Conservation (phyloP, 2,888 invertebrate species). For the Trachelus stipa region DNA sequence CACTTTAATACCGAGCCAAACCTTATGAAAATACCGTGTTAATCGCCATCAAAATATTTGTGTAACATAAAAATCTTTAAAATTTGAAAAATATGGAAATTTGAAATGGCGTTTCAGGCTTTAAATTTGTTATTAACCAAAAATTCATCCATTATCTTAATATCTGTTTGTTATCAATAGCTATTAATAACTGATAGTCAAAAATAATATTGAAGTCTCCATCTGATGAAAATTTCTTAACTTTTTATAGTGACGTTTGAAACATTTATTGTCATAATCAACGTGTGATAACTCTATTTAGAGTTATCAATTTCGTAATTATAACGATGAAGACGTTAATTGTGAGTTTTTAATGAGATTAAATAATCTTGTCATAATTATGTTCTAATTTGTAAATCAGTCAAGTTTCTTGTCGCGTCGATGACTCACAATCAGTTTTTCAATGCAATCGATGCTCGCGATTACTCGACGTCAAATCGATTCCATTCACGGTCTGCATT, state of each 20-base stretch:
- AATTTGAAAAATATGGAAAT: too few relatives aligned
- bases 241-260: neutral
- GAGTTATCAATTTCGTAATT: neutral
- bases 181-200: neutral
- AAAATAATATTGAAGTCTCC: neutral
- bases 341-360: too few relatives aligned
- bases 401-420: neutral
- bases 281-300: neutral
- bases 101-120: too few relatives aligned
- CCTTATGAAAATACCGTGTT: neutral
- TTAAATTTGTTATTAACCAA: too few relatives aligned
- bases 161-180: neutral
- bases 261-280: neutral
- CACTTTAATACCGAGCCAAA: neutral
- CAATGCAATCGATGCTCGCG: slow-evolving; percentile 1
- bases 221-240: neutral
- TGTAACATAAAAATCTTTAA: too few relatives aligned
- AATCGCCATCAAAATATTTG: too few relatives aligned
- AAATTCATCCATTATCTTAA: neutral
- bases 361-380: neutral
- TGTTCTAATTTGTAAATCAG: neutral
- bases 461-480: neutral
- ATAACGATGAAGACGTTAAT: too few relatives aligned
- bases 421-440: neutral
- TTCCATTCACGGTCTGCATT: neutral